Evolutionary conservation across 2,113 vertebrate genomes (phyloP), one percentile per base, ranked within the genome.

Genomic region (Psettodes erumei): DNA sequence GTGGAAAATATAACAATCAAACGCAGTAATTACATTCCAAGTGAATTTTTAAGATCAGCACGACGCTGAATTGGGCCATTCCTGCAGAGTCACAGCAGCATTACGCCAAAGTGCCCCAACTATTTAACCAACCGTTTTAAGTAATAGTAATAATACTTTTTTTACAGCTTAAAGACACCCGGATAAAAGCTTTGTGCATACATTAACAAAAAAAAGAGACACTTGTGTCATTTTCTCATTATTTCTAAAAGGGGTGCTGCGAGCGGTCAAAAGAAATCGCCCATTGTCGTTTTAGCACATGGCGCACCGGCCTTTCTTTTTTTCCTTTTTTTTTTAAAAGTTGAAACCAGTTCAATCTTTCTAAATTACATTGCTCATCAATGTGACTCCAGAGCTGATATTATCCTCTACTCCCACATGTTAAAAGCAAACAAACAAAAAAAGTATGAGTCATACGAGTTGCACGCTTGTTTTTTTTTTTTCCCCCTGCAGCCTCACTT

Each of bases 251-350:
- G n/a, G 11, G 15, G 15, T 69, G 48, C 37, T 71, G 63, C 70
- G 54, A 77, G 40, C 13, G 43, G 37, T 77, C 15, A 28, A 53
- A 64, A 28, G 53, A 65, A 55, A 27, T 30, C 55, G 8, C 19
- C 55, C 28, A 60, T 65, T 45, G 79, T 64, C n/a, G n/a, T 87
- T 71, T 70, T 21, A 71, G 54, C 50, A 77, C 53, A 37, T 25
- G 30, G 33, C 4, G 51, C 51, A 55, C 28, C 18, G 23, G 73
- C 61, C 63, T 33, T 21, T 45, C 27, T 59, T 50, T 77, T 75
- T n/a, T n/a, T n/a, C n/a, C n/a, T n/a, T n/a, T n/a, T n/a, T n/a
- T n/a, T n/a, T n/a, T n/a, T n/a, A n/a, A n/a, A 77, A 71, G 79
- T 16, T 48, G 47, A 81, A 66, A 54, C 40, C 50, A 65, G 68